Conservation (phyloP, 2,888 invertebrate genomes). For the Lymantria monacha region DNA sequence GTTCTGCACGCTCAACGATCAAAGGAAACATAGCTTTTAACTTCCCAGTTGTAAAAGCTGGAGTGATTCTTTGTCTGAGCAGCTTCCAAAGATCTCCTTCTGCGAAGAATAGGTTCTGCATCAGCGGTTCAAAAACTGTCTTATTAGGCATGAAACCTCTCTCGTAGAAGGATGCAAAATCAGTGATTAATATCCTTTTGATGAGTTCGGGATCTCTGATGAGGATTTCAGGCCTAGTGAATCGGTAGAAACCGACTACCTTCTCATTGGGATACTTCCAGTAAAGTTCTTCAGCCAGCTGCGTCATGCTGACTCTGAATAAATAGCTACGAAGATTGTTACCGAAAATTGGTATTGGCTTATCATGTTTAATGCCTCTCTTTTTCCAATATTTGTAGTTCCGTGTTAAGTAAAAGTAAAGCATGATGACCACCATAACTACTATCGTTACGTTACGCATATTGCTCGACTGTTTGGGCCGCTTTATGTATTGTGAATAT, state of each 20-base stretch:
- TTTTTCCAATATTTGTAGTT: conserved; percentile 49
- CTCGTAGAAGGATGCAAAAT: conserved; percentile 47
- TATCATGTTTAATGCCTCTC: conserved; percentile 51
- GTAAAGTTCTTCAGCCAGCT: conserved; percentile 44
- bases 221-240: conserved; percentile 42
- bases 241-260: conserved; percentile 51
- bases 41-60: conserved; percentile 46
- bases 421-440: conserved; percentile 18
- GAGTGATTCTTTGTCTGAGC: conserved; percentile 45
- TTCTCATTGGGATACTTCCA: conserved; percentile 53
- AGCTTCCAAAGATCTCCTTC: conserved; percentile 62
- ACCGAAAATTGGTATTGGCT: conserved; percentile 45
- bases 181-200: conserved; percentile 45
- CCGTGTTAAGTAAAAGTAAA: conserved; percentile 51
- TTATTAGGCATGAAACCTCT: conserved; percentile 45
- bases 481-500: no score
- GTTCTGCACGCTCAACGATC: conserved; percentile 44
- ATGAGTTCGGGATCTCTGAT: conserved; percentile 52
- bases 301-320: conserved; percentile 39
- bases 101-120: conserved; percentile 56
- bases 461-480: background rate
- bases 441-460: background rate
- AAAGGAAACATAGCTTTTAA: conserved; percentile 53
- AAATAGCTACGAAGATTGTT: conserved; percentile 37
- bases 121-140: conserved; percentile 49